Conservation (phyloP, 2,113 vertebrate species). For the Ancistrus triradiatus region DNA sequence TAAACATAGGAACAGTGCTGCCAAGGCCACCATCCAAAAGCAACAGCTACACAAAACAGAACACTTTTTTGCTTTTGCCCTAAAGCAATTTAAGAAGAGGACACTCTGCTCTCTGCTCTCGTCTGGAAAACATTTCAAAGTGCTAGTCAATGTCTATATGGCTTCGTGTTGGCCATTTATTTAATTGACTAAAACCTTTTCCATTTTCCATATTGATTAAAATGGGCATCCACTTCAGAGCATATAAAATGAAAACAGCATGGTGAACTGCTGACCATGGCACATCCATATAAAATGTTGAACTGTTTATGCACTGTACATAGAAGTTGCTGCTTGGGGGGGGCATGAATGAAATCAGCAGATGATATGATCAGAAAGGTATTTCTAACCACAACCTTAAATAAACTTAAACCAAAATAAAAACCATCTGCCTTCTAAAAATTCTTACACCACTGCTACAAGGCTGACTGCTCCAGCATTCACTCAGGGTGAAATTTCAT, state of each 20-base stretch:
- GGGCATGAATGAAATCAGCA: constrained; percentile 11
- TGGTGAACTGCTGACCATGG: constrained; percentile 35
- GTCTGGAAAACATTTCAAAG: constrained; percentile 20
- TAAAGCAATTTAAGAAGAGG: neutral
- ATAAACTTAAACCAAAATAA: constrained; percentile 13
- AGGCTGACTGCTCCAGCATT: neutral
- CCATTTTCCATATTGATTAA: constrained; percentile 39
- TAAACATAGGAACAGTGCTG: constrained; percentile 28
- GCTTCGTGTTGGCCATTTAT: constrained; percentile 10
- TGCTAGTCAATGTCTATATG: constrained; percentile 9
- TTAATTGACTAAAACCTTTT: constrained; percentile 41
- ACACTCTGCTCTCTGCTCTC: neutral
- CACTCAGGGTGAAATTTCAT: neutral
- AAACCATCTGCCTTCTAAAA: constrained; percentile 34
- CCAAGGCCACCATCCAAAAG: constrained; percentile 10
- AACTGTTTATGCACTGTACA: neutral
- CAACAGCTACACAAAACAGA: constrained; percentile 7
- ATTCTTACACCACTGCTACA: constrained; percentile 22
- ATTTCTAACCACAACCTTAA: constrained; percentile 6
- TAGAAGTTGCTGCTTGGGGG: neutral
- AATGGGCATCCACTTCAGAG: constrained; percentile 27
- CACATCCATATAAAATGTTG: constrained; percentile 6
- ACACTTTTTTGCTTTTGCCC: neutral
- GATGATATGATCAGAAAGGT: constrained; percentile 25
- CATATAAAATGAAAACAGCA: constrained; percentile 17